Evolutionary conservation across 2,113 vertebrate species (phyloP), one percentile per base, ranked within the genome.

Genomic region (Azemiops feae): DNA sequence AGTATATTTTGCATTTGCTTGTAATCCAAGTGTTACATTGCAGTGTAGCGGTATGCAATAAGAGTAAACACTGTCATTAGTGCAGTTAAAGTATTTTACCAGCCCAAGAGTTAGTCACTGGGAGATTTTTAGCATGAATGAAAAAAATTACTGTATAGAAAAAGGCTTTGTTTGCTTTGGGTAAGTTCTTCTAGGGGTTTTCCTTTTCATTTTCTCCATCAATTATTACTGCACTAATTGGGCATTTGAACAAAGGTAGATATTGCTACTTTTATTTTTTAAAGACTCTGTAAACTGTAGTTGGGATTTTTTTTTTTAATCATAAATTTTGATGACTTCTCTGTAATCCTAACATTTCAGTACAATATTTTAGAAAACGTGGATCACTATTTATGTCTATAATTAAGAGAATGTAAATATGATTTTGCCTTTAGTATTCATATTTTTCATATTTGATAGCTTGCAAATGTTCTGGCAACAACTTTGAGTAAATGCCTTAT

Each of bases 91-190:
- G 11, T 34, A 20, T 87, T 58, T 74, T 88, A 7, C 3, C 55
- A 55, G 43, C 5, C 34, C 85, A 39, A 94, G 89, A 93, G 92
- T 60, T 92, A 88, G 39, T 74, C 93, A 7, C 43, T 39, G 96
- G 90, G 94, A 85, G 93, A 87, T 94, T 93, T 95, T 94, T 93
- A 95, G 34, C 16, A 0, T 96, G 94, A 95, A 74, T 45, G 85
- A 91, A 92, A 93, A 92, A 90, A 93, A 94, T 95, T 94, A 95
- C 87, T 81, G 16, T 81, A 22, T 81, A 0, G 95, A 96, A 89
- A 94, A 95, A 92, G 69, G 34, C 87, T 85, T 74, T 69, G 64
- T 92, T 95, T 92, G 91, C 95, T 92, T 91, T 10, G 96, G 96
- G 97, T 97, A 94, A 97, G 96, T 96, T 64, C 74, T 90, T 93